Base-by-base conservation (phyloP, 2,888 invertebrate genomes). In the Dynastes grantii region DNA sequence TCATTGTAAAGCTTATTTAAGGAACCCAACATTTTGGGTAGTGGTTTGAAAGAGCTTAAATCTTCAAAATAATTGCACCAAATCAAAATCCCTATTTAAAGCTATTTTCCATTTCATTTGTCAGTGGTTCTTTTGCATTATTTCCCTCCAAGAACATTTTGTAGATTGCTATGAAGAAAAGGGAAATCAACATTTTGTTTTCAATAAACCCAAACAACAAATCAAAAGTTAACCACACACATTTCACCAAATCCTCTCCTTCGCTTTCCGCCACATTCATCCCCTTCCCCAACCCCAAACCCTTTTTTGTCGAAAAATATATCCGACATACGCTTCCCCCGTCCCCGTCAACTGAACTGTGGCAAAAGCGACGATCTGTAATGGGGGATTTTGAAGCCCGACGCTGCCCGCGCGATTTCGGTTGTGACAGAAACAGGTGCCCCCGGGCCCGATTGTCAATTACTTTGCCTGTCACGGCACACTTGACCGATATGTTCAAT, bases 401-500 rank as follows among this genome's bases (percentile, higher is more conserved):
- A 40, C 55, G 55, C 55, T 22, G 63, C 29, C 71, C 58, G 73
- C 73, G 40, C 73, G 73, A 73, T 73, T 73, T 73, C 58, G 27
- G 58, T 58, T 40, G 73, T 73, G 81, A 81, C 81, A 81, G 80
- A 81, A 81, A 81, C 81, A 81, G 81, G 81, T 81, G 81, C 81
- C 80, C 80, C 81, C n/a, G n/a, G 78, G 77, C 79, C 16, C 65
- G 80, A 76, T 80, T 80, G 78, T 81, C 81, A 81, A 81, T 81
- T 81, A 81, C 79, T n/a, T 79, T 79, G 76, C 58, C 76, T 71
- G 77, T 77, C 77, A 71, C 29, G 68, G 71, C 70, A 51, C 64
- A 55, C 77, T 77, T 77, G 77, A 77, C 77, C 77, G 71, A 77
- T 70, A 63, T 55, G 71, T 77, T 77, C 77, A 71, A 77, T 77